Percentiles rank a stretch among this genome's conserved stretches.
These are phyloP conservation scores for Conomelus anceps DNA, from an alignment of 2,888 invertebrate species.

Conservation along the genomic window DNA sequence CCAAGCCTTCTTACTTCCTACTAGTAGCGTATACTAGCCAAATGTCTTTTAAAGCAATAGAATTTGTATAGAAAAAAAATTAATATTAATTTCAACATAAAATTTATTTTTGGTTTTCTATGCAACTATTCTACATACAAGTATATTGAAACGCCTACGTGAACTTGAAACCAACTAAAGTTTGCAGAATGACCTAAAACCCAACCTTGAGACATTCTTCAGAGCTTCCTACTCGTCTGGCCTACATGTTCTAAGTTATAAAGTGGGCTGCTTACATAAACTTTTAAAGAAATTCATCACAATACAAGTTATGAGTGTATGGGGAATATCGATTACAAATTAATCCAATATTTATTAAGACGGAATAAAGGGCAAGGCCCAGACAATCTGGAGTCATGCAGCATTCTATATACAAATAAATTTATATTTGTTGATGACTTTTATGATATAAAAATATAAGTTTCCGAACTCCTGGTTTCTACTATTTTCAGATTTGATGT, in stretches of 20 bases:
- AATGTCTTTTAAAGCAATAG: no score
- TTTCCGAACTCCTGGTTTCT: no score
- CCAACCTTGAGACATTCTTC: background rate
- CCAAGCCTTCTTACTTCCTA: no score
- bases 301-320: background rate
- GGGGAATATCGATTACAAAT: background rate
- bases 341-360: background rate
- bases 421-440: no score
- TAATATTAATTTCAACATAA: background rate
- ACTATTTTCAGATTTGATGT: no score
- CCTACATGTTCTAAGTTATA: background rate
- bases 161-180: background rate
- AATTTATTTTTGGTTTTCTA: background rate
- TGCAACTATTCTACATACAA: background rate
- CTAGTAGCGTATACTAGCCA: no score
- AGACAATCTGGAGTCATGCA: no score
- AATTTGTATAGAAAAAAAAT: no score
- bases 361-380: no score
- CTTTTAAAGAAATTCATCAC: background rate
- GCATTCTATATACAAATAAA: no score
- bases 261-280: background rate
- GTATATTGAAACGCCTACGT: background rate
- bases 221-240: background rate
- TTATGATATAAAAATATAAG: no score
- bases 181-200: background rate